Percentiles rank a stretch among this genome's conserved stretches.
phyloP scores from a whole-genome alignment of 2,113 vertebrate genomes.

The Callochromis pleurospilus region DNA sequence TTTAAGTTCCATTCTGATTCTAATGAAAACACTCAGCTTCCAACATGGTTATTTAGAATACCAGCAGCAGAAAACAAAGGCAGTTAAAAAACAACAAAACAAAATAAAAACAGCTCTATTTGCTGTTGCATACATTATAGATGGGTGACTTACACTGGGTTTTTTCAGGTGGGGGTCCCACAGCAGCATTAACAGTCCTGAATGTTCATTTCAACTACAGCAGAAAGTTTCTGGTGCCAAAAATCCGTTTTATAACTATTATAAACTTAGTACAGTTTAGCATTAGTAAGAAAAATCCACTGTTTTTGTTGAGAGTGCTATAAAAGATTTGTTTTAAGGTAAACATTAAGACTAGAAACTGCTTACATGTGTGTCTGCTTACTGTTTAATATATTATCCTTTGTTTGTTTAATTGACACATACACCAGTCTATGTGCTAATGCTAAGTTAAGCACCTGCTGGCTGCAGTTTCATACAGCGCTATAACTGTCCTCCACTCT shows the following conservation, averaged over 20 bases:
- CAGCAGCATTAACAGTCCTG: not conserved
- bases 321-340: not conserved
- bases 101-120: not conserved
- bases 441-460: not conserved
- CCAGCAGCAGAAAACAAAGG: not conserved
- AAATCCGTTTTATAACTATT: not conserved
- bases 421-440: not conserved
- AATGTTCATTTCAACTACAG: not conserved
- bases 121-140: not conserved
- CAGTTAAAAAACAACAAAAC: not conserved
- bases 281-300: not conserved
- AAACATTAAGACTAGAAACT: not conserved
- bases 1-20: not conserved
- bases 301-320: not conserved
- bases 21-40: not conserved
- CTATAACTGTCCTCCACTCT: not conserved
- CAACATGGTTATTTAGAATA: not conserved
- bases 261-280: not conserved
- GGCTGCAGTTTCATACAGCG: not conserved
- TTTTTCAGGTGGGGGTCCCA: not conserved
- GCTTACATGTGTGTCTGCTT: not conserved
- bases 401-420: not conserved
- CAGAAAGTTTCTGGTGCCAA: not conserved
- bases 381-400: not conserved
- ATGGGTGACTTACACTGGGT: not conserved